Evolutionary conservation across 2,888 invertebrate genomes (phyloP).

Genomic region (Dastarcus helophoroides): DNA sequence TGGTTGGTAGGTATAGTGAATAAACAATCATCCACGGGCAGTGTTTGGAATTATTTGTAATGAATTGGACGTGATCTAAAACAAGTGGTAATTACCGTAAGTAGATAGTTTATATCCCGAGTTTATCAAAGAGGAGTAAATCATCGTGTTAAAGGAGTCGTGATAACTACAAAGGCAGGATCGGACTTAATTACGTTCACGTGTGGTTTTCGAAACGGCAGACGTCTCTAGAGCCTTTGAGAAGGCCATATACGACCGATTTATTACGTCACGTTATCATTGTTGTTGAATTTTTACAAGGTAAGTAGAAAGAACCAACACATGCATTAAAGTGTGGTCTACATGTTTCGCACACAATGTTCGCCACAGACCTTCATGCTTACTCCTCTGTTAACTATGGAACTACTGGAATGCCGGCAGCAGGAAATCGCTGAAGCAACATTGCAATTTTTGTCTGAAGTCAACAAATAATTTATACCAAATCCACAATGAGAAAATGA

Average conservation of each 20-base stretch:
- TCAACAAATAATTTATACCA: too few species aligned
- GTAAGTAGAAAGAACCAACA: constrained; percentile 20
- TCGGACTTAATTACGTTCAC: constrained; percentile 36
- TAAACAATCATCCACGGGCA: too few species aligned
- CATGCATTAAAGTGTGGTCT: constrained; percentile 24
- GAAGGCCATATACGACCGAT: constrained; percentile 29
- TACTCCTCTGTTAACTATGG: too few species aligned
- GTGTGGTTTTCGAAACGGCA: constrained; percentile 31
- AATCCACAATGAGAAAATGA: too few species aligned
- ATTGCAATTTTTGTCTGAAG: too few species aligned
- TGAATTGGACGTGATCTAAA: constrained; percentile 21
- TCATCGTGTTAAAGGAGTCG: constrained; percentile 32
- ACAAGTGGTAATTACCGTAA: constrained; percentile 26
- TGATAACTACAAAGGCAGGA: constrained; percentile 35
- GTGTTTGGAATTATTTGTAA: not conserved
- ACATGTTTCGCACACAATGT: too few species aligned
- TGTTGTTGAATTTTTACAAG: constrained; percentile 24
- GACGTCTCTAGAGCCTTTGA: constrained; percentile 21
- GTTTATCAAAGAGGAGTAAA: constrained; percentile 35
- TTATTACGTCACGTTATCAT: constrained; percentile 31
- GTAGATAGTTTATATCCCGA: constrained; percentile 32
- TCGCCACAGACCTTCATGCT: too few species aligned
- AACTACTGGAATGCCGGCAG: too few species aligned
- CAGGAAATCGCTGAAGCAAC: too few species aligned
- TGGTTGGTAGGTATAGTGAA: too few species aligned